Percentiles rank a stretch among this genome's conserved stretches.
Conservation (phyloP, 2,888 invertebrate genomes). For the Allygus modestus region DNA sequence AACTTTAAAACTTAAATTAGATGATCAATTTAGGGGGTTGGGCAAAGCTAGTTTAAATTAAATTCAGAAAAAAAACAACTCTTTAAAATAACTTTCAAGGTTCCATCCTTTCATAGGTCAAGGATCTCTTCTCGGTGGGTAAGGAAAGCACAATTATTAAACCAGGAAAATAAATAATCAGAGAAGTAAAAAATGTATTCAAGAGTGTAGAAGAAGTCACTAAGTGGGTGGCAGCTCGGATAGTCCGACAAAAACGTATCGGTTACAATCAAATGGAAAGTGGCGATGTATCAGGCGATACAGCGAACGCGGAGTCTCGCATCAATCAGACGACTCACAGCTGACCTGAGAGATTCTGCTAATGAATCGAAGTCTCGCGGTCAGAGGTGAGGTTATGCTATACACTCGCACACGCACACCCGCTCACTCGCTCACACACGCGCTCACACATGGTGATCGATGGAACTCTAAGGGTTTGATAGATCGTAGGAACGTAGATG, state of each 20-base stretch:
- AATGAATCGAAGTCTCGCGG: conserved; percentile 35
- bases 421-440: neutral
- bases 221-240: neutral
- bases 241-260: neutral
- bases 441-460: neutral
- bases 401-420: conserved; percentile 8
- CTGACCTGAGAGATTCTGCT: conserved; percentile 25
- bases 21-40: too few species aligned
- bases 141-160: too few species aligned
- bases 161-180: too few species aligned
- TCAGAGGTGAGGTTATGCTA: neutral
- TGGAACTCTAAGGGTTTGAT: conserved; percentile 26
- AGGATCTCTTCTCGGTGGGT: too few species aligned
- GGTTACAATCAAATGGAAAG: conserved; percentile 35
- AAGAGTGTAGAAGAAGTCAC: too few species aligned
- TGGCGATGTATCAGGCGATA: neutral
- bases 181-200: too few species aligned
- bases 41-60: too few species aligned
- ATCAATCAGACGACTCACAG: neutral
- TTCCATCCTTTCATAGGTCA: too few species aligned
- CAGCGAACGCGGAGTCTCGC: neutral
- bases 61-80: too few species aligned
- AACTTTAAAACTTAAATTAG: too few species aligned
- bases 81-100: too few species aligned
- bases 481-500: conserved; percentile 7